phyloP scores from a whole-genome alignment of 2,888 invertebrate genomes.

The Caenorhabditis virilis region DNA sequence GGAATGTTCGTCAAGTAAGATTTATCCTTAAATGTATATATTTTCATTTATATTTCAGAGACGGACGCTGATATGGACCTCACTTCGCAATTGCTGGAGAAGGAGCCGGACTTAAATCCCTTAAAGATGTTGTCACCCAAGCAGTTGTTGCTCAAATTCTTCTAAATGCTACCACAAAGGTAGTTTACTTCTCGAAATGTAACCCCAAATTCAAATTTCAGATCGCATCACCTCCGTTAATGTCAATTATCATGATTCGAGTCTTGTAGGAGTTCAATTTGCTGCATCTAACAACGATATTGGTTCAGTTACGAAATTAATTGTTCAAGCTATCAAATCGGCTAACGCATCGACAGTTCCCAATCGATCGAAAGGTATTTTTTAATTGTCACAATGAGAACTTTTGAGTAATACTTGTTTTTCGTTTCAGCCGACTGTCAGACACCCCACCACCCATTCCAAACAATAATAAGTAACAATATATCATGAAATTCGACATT shows the following conservation, averaged over 20 bases:
- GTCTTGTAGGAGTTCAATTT: constrained; percentile 47
- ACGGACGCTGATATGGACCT: no score
- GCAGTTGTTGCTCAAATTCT: constrained; percentile 55
- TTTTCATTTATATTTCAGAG: no score
- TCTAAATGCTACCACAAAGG: constrained; percentile 45
- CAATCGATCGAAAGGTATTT: no score
- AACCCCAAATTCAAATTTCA: constrained; percentile 58
- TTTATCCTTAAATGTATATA: no score
- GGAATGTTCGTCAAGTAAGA: no score
- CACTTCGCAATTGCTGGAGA: constrained; percentile 63
- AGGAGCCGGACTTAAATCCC: constrained; percentile 51
- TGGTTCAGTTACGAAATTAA: constrained; percentile 15
- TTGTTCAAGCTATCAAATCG: constrained; percentile 32
- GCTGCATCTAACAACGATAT: constrained; percentile 20
- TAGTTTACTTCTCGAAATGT: no score
- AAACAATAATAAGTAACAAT: no score
- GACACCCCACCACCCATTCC: no score
- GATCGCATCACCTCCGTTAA: constrained; percentile 55
- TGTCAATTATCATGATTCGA: constrained; percentile 53
- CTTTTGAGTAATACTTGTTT: no score
- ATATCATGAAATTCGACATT: no score
- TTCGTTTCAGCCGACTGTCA: no score
- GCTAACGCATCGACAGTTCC: constrained; percentile 29
- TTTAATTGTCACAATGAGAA: no score
- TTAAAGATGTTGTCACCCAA: constrained; percentile 57